Conservation (phyloP, 2,797 vertebrate species). For the Fistularia commersonii region DNA sequence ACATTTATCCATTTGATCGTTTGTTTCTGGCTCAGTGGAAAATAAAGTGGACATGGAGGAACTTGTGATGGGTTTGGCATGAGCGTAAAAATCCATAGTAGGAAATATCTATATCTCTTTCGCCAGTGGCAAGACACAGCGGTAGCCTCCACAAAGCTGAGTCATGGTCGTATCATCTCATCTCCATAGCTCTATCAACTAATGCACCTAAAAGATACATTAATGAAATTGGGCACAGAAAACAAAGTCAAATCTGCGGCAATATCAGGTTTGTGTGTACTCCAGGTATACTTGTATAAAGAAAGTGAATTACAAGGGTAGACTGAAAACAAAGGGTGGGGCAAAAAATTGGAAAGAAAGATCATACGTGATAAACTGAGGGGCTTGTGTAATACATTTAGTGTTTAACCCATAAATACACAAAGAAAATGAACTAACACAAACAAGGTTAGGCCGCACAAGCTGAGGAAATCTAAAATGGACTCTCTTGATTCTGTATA, state of each 20-base stretch:
- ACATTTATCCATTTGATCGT: conserved; percentile 3
- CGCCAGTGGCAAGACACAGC: conserved; percentile 9
- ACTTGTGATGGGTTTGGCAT: conserved; percentile 31
- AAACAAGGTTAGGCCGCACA: no score
- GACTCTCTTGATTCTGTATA: no score
- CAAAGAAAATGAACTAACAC: no score
- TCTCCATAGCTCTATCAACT: conserved; percentile 1
- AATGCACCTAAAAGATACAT: background rate
- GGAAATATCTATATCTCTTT: conserved; percentile 63
- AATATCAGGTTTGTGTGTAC: no score
- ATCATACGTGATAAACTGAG: background rate
- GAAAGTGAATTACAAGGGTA: no score
- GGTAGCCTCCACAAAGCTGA: conserved; percentile 32
- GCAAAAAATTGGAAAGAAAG: no score
- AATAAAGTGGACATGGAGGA: conserved; percentile 19
- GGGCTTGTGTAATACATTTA: no score
- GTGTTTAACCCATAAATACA: no score
- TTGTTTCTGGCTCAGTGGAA: conserved; percentile 22
- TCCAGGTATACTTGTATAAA: no score
- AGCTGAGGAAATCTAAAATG: no score
- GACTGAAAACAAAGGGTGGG: no score
- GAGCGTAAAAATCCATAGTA: conserved; percentile 52
- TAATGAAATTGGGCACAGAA: background rate
- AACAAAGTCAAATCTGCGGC: no score
- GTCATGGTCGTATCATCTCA: conserved; percentile 34